A percentile compares a stretch with the other conserved stretches of the same genome.
These are phyloP conservation scores for Ostrea edulis DNA, from an alignment of 1,140 invertebrate genomes.

Conservation along the genomic window DNA sequence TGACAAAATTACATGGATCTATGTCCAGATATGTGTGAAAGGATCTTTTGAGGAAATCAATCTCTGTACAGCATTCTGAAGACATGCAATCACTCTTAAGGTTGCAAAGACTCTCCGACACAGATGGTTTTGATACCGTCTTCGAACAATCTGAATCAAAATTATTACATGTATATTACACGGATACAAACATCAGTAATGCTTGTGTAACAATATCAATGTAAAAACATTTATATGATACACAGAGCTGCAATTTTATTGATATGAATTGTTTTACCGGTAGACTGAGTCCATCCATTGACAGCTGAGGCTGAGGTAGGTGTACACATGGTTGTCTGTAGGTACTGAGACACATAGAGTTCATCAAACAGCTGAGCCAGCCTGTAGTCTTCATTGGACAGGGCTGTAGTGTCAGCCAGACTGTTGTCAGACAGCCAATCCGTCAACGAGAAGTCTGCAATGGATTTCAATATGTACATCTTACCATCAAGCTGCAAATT, in stretches of 20 bases:
- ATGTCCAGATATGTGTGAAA: constrained; percentile 57
- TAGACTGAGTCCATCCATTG: constrained; percentile 48
- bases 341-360: constrained; percentile 28
- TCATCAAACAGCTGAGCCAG: constrained; percentile 41
- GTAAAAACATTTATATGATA: too few relatives aligned
- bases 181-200: background rate
- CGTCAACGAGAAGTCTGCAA: constrained; percentile 32
- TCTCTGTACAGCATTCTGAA: constrained; percentile 60
- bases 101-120: constrained; percentile 47
- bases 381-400: constrained; percentile 39
- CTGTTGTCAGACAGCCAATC: background rate
- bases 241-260: too few relatives aligned
- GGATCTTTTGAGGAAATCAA: constrained; percentile 53
- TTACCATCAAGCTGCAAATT: background rate
- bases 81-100: constrained; percentile 53
- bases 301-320: constrained; percentile 21
- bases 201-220: background rate
- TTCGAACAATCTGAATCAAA: background rate
- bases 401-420: background rate
- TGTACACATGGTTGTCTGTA: constrained; percentile 41
- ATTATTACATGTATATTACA: background rate
- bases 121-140: background rate
- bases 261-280: background rate
- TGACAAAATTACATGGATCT: constrained; percentile 56
- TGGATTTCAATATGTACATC: background rate